These are phyloP conservation scores for Pachyseris speciosa DNA, from an alignment of 64 coral and sea anemone genomes.

Conservation along the genomic window DNA sequence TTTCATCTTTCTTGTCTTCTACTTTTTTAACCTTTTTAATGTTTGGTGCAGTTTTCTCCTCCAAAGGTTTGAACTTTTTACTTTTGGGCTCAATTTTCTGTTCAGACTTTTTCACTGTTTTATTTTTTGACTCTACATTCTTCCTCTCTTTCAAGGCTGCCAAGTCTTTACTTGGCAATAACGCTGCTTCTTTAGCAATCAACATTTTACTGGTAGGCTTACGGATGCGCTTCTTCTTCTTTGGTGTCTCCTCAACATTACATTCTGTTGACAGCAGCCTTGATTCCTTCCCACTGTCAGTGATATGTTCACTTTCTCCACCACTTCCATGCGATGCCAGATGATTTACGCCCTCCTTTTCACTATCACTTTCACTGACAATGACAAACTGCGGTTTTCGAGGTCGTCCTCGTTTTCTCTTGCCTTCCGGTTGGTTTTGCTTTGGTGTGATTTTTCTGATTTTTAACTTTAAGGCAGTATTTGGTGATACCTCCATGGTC, in stretches of 20 bases:
- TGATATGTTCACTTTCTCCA: background rate
- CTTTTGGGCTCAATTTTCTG: background rate
- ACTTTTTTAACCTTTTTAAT: slow-evolving; percentile 7
- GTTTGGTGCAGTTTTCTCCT: background rate
- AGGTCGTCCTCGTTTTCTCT: slow-evolving; percentile 37
- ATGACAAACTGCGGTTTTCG: slow-evolving; percentile 54
- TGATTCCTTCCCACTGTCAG: background rate
- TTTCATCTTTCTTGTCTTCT: slow-evolving; percentile 38
- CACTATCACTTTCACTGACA: slow-evolving; percentile 60
- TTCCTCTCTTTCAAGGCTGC: background rate
- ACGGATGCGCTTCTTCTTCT: slow-evolving; percentile 60
- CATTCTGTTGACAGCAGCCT: background rate
- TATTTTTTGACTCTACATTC: background rate
- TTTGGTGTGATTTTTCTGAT: slow-evolving; percentile 84
- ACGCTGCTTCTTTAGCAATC: slow-evolving; percentile 19
- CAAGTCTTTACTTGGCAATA: slow-evolving; percentile 1
- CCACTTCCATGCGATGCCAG: background rate
- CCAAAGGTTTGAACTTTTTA: background rate
- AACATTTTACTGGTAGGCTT: slow-evolving; percentile 10
- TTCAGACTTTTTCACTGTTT: background rate
- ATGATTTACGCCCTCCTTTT: background rate
- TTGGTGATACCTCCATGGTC: slow-evolving; percentile 78
- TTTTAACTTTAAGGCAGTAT: slow-evolving; percentile 81
- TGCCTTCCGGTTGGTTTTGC: slow-evolving; percentile 34
- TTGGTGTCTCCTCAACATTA: background rate